Evolutionary conservation across 2,888 invertebrate species (phyloP), one percentile per base, ranked within the genome.

Genomic region (Chymomyza amoena): DNA sequence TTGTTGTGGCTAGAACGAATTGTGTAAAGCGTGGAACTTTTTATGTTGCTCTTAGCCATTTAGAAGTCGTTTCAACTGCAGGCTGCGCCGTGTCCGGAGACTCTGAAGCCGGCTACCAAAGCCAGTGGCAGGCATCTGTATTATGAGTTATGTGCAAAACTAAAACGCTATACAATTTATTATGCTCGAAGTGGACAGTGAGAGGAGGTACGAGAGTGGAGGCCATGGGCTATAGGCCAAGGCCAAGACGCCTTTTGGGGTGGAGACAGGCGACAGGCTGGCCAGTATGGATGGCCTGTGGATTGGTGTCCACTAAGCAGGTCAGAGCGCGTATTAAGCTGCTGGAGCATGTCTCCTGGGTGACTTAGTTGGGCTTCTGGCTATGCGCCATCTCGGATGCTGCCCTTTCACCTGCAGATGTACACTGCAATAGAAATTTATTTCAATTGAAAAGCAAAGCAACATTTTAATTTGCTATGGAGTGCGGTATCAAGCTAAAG

Each of bases 141-240:
- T 81, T 84, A 77, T 81, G 75, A 70, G 81, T 72, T 69, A 68
- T 67, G 45, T 54, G 69, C 56, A 69, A 69, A 70, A 75, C 67
- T 67, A 73, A 70, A 77, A 70, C 64, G 73, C 68, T 78, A 76
- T 73, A 80, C 86, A 86, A 86, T 81, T 83, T 72, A 83, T 73
- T 69, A 72, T 76, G 64, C 68, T 73, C 59, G 60, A 67, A 57
- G 60, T 10, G 39, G 32, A 32, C 32, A 16, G 45, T 3, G 20
- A 7, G 36, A 64, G 4, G 20, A 15, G 67, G 25, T 25, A 16
- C 18, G 25, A 25, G 25, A 4, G 45, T 52, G 36, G 18, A 13
- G 6, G 54, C 16, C 64, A n/a, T n/a, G n/a, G 25, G 18, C 20
- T 7, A 61, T 18, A 32, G 64, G 18, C 61, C 25, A 50, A 45